Evolutionary conservation across 2,888 invertebrate species (phyloP), one percentile per base, ranked within the genome.

Genomic region (Polyommatus icarus): DNA sequence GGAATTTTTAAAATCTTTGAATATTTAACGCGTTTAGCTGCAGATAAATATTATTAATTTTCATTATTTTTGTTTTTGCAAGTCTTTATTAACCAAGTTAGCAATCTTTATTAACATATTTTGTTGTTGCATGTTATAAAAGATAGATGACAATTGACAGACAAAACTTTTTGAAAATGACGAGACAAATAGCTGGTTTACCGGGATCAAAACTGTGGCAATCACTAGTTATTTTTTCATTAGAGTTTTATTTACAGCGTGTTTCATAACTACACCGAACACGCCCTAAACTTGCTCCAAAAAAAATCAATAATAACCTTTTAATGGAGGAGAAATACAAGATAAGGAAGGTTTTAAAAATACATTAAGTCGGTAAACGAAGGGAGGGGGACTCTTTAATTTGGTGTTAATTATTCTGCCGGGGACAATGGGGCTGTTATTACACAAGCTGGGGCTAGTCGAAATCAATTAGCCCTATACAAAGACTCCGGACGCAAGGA

Each of bases 381-480:
- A 81, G 82, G 83, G 79, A 78, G 80, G 72, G 72, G 80, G 81
- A 80, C 82, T 83, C 85, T 85, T 87, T 88, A 90, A 90, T 89
- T 89, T 84, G 82, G 85, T 87, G 89, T 90, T 90, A 90, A 92
- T 91, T 90, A 91, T 90, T 90, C 89, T 86, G 83, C 83, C 83
- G 83, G 83, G 84, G 82, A 83, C 86, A 84, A 87, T 87, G 84
- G 84, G 84, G 77, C 80, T 85, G 73, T 73, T 59, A 87, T 87
- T 87, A 87, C 85, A 79, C 78, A 81, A 80, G 80, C 84, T 83
- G 84, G 83, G 84, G 83, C 85, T 82, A 82, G 84, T 87, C 84
- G 85, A 87, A 90, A 90, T 89, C 91, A 91, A 92, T 92, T 92
- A 92, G 89, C 88, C 84, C 86, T 85, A 89, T 86, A 90, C 89